phyloP scores from a whole-genome alignment of 2,888 invertebrate genomes.

The Oscheius sp. region DNA sequence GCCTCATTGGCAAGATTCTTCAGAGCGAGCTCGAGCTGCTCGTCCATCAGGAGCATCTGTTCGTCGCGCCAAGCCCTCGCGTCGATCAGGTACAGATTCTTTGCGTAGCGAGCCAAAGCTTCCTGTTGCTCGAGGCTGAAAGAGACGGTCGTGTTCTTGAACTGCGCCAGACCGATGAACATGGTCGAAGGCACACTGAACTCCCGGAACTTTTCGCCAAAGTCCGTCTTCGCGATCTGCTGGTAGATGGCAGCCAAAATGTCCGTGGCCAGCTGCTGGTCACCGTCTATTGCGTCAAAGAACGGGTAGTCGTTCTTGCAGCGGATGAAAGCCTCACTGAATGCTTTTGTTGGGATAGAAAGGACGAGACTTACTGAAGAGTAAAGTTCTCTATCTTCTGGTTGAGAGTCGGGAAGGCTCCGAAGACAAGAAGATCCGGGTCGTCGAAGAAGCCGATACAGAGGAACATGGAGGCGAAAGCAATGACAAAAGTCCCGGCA shows the following conservation, averaged over 20 bases:
- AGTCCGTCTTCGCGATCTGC: neutral
- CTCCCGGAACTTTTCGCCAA: neutral
- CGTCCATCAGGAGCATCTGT: conserved; percentile 3
- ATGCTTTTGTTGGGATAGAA: neutral
- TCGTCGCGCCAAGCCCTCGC: neutral
- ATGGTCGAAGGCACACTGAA: neutral
- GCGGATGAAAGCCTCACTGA: neutral
- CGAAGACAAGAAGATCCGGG: conserved; percentile 20
- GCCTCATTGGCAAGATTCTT: neutral
- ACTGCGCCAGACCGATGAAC: neutral
- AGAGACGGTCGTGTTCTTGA: neutral
- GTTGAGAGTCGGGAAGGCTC: neutral
- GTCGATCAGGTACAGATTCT: neutral
- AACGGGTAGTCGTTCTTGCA: conserved; percentile 11
- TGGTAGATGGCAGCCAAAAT: neutral
- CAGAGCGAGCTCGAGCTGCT: neutral
- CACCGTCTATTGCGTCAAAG: conserved; percentile 1
- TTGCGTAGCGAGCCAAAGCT: neutral
- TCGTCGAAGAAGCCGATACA: conserved; percentile 32
- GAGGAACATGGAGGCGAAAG: conserved; percentile 34
- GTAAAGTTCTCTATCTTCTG: neutral
- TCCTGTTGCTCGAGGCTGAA: neutral
- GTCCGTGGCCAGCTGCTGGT: neutral
- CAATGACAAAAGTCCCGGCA: conserved; percentile 12
- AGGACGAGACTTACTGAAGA: conserved; percentile 1